Evolutionary conservation across 2,113 vertebrate species (phyloP).

Genomic region (Pteropus alecto): DNA sequence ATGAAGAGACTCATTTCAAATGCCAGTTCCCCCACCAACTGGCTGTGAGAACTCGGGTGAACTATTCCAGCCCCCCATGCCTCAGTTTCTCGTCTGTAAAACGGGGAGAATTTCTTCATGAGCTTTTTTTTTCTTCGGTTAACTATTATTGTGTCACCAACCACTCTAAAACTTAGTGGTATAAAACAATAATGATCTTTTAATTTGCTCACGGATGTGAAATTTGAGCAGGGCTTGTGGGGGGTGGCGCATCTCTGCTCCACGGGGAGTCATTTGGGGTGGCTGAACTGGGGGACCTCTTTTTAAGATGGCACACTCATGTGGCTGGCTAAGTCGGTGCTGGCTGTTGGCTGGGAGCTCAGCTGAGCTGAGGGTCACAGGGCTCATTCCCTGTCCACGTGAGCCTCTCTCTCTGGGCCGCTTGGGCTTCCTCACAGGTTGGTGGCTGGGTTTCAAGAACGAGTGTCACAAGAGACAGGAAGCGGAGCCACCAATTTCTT

Average conservation of each 20-base stretch:
- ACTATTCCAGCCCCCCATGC: neutral
- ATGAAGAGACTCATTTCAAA: neutral
- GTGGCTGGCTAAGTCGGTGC: neutral
- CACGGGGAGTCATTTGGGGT: neutral
- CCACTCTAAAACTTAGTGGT: neutral
- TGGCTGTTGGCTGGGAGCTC: neutral
- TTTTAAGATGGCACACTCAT: neutral
- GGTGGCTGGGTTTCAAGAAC: neutral
- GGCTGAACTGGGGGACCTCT: rapidly evolving
- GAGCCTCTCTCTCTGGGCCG: neutral
- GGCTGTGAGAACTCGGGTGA: neutral
- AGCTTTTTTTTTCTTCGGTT: too few relatives aligned
- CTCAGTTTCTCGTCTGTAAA: neutral
- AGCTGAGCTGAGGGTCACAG: neutral
- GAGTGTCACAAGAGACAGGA: neutral
- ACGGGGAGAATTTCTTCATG: neutral
- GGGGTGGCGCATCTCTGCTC: neutral
- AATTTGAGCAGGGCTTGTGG: neutral
- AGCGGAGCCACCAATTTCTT: neutral
- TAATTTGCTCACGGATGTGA: neutral
- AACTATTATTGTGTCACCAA: neutral
- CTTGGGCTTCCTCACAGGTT: neutral
- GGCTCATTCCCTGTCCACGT: neutral
- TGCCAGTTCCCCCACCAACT: neutral
- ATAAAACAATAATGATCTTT: neutral